Conservation (phyloP, 2,888 invertebrate species). For the Pyrgus malvae region DNA sequence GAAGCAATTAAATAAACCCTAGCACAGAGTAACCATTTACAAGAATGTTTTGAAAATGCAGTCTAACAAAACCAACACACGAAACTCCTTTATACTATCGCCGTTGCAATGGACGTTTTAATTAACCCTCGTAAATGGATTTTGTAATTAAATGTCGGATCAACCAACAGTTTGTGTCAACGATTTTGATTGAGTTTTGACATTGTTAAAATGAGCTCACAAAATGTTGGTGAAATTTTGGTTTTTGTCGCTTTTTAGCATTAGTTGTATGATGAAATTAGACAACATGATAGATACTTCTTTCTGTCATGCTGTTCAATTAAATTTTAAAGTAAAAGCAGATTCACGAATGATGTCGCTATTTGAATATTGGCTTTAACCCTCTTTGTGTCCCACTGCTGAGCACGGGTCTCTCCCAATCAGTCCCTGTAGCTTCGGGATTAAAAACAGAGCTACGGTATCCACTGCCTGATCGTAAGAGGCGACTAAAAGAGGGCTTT, state of each 20-base stretch:
- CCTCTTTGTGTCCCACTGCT: too few relatives aligned
- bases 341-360: too few relatives aligned
- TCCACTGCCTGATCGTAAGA: too few relatives aligned
- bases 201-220: slow-evolving; percentile 2
- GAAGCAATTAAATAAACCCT: too few relatives aligned
- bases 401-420: too few relatives aligned
- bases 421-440: too few relatives aligned
- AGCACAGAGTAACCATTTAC: background rate
- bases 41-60: slow-evolving; percentile 12
- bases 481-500: too few relatives aligned
- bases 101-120: slow-evolving; percentile 50
- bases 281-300: background rate
- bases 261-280: background rate
- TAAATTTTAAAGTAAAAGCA: too few relatives aligned
- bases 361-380: too few relatives aligned
- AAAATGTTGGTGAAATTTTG: background rate
- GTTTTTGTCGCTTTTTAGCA: background rate
- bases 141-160: slow-evolving; percentile 32
- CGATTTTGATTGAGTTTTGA: slow-evolving; percentile 9
- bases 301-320: too few relatives aligned
- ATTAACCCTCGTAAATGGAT: slow-evolving; percentile 49
- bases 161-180: slow-evolving; percentile 4
- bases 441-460: too few relatives aligned
- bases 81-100: slow-evolving; percentile 13
- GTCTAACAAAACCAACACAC: slow-evolving; percentile 8